Evolutionary conservation across 2,797 vertebrate genomes (phyloP).

Genomic region (Phataginus tricuspis): DNA sequence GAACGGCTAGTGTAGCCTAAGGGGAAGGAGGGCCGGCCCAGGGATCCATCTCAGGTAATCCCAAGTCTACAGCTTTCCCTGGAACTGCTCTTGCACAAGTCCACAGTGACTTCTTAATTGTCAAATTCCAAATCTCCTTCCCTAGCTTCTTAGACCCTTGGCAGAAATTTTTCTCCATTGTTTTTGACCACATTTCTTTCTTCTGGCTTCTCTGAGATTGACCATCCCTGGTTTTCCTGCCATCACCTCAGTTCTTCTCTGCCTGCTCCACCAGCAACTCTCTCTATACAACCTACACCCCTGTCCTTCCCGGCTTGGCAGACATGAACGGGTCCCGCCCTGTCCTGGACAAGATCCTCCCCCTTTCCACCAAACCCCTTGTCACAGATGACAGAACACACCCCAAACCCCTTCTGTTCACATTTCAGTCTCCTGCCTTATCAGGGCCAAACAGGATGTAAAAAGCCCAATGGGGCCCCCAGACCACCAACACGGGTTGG

Average conservation of each 20-base stretch:
- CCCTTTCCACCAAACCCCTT: too few species aligned
- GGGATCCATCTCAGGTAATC: too few species aligned
- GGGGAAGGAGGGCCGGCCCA: neutral
- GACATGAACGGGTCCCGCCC: too few species aligned
- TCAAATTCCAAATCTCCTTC: neutral
- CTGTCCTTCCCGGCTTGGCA: neutral
- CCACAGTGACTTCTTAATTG: neutral
- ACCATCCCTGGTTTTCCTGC: neutral
- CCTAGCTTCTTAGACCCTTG: neutral
- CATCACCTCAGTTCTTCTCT: neutral
- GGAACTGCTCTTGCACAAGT: neutral
- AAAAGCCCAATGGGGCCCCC: too few species aligned
- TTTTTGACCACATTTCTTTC: neutral
- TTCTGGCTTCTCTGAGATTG: neutral
- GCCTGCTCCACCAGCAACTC: too few species aligned
- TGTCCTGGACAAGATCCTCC: too few species aligned
- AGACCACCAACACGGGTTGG: too few species aligned
- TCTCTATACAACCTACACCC: neutral
- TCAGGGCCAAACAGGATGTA: too few species aligned
- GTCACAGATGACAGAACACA: too few species aligned
- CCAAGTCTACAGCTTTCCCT: neutral
- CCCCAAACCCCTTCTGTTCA: too few species aligned
- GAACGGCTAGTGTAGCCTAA: rapidly evolving
- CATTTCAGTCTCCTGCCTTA: too few species aligned
- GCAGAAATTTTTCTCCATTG: neutral